A percentile compares a stretch with the other conserved stretches of the same genome.
Conservation (phyloP, 2,797 vertebrate species). For the Danionella dracula region DNA sequence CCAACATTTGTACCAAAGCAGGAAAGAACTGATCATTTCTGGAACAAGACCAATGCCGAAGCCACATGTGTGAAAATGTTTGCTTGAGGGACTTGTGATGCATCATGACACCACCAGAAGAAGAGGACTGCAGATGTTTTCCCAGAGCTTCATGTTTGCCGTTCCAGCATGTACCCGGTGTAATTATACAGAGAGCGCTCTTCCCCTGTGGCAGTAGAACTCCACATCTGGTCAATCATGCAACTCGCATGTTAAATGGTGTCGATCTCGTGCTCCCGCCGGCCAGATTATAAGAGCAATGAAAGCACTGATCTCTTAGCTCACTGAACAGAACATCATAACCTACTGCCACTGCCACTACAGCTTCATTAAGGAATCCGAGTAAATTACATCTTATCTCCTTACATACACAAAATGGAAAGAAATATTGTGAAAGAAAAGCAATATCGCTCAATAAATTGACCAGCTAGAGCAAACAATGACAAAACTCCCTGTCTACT, state of each 20-base stretch:
- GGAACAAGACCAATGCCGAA: neutral
- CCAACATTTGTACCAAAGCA: neutral
- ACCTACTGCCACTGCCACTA: neutral
- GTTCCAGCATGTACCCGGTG: slow-evolving; percentile 43
- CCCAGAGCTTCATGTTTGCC: slow-evolving; percentile 45
- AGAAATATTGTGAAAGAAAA: no score
- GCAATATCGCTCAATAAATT: no score
- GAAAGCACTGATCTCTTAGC: neutral
- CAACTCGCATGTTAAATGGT: slow-evolving; percentile 38
- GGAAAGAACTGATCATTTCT: neutral
- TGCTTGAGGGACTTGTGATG: neutral
- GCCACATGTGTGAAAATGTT: neutral
- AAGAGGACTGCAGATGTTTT: slow-evolving; percentile 49
- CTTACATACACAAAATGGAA: no score
- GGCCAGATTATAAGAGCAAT: slow-evolving; percentile 28
- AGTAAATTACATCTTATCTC: no score
- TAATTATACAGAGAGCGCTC: slow-evolving; percentile 51
- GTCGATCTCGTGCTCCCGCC: slow-evolving; percentile 11
- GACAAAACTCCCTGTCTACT: no score
- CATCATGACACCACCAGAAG: slow-evolving; percentile 24
- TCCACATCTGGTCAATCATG: slow-evolving; percentile 45
- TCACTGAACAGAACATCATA: neutral
- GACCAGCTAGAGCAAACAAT: no score
- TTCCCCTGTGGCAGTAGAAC: slow-evolving; percentile 38
- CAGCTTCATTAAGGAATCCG: neutral